Base-by-base conservation (phyloP, 1,140 invertebrate genomes). In the Portunus trituberculatus region DNA sequence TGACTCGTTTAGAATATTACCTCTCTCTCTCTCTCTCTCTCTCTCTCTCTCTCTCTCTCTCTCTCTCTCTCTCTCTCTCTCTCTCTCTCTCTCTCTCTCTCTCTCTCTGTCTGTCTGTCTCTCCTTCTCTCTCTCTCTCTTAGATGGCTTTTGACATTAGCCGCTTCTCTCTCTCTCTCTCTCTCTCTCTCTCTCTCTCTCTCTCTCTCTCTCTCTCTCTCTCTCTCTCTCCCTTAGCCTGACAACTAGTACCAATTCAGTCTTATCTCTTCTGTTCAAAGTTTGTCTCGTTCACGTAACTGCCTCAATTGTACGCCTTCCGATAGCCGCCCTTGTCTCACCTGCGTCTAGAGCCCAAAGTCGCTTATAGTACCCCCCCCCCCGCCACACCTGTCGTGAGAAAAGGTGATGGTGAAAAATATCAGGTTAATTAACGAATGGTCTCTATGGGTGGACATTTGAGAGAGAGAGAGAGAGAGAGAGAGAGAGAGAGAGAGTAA, bases 41-140 rank as follows among this genome's bases (percentile, higher is more conserved):
- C 86, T 88, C 86, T 88, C 86, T 88, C 86, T 31, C 45, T 25
- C 86, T 88, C 86, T 45, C 28, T 88, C 86, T 88, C 28, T 88
- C 32, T 88, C 28, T 88, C 32, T 88, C 28, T 88, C 32, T 88
- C 28, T 88, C 32, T 88, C 86, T 88, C 86, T 88, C 86, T 88
- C 86, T 88, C 86, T 88, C 86, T 88, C 86, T 88, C 86, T 88
- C 86, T 88, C 86, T 45, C 25, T 39, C 3, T 86, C 12, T 86
- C 32, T 86, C 83, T 86, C 32, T 2, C 32, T 86, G 12, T 29
- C 32, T n/a, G 0, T 86, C 12, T 86, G 10, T 86, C 83, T 86
- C 32, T 2, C n/a, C n/a, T n/a, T n/a, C n/a, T n/a, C n/a, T n/a
- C n/a, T n/a, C n/a, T 25, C 45, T 45, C 31, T 88, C 2, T 88